A percentile compares a stretch with the other conserved stretches of the same genome.
phyloP scores from a whole-genome alignment of 2,888 invertebrate species.

The Dynastes maya region DNA sequence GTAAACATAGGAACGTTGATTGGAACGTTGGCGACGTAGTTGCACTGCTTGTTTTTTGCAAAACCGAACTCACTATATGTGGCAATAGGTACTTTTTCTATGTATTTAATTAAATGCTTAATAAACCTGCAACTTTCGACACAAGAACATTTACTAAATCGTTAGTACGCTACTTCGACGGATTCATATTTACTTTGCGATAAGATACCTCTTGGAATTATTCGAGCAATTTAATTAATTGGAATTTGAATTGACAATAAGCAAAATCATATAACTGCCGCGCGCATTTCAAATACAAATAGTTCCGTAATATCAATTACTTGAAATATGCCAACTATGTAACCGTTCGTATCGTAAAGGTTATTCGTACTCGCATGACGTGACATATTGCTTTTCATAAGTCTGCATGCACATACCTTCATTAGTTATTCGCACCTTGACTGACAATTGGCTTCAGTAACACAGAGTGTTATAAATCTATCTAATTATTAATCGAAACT shows the following conservation, averaged over 20 bases:
- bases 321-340: slow-evolving; percentile 18
- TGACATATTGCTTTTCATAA: slow-evolving; percentile 5
- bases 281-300: slow-evolving; percentile 10
- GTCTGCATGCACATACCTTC: background rate
- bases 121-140: background rate
- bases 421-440: background rate
- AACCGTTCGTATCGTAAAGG: background rate
- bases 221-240: slow-evolving; percentile 27
- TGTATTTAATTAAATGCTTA: background rate
- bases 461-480: no score
- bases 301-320: slow-evolving; percentile 13
- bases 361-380: background rate
- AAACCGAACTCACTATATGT: no score
- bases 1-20: slow-evolving; percentile 18
- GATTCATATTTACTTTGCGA: background rate
- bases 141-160: background rate
- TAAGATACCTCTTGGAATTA: background rate
- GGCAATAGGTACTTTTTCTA: background rate
- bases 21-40: background rate
- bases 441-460: no score
- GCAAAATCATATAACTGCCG: background rate
- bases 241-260: background rate
- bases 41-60: no score
- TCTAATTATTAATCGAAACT: no score
- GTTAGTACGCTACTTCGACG: background rate